Percentiles rank a stretch among this genome's conserved stretches.
phyloP scores from a whole-genome alignment of 2,113 vertebrate species.

The Nycticryphes semicollaris region DNA sequence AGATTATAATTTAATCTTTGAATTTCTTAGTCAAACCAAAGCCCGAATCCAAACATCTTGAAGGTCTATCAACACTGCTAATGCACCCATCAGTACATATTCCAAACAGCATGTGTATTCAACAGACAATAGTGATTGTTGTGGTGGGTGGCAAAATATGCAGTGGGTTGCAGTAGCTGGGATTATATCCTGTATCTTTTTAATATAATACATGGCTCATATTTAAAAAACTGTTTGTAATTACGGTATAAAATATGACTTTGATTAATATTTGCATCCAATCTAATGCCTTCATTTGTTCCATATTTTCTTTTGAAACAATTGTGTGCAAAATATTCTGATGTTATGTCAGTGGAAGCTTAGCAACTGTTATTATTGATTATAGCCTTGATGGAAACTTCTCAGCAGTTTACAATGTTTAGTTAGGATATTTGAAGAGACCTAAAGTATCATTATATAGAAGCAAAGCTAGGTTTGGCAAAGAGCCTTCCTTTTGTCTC shows the following conservation, averaged over 20 bases:
- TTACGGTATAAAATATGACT: conserved; percentile 60
- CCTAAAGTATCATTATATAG: conserved; percentile 64
- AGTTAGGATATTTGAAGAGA: conserved; percentile 58
- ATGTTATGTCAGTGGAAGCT: conserved; percentile 35
- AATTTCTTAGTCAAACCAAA: conserved; percentile 18
- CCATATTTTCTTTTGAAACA: conserved; percentile 36
- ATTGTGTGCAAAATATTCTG: not conserved
- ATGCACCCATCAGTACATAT: not conserved
- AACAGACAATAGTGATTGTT: conserved; percentile 50
- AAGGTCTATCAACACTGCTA: not conserved
- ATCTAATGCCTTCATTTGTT: conserved; percentile 49
- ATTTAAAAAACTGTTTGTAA: conserved; percentile 66
- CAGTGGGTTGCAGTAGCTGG: conserved; percentile 55
- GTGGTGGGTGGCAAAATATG: conserved; percentile 30
- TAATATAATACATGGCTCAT: conserved; percentile 57
- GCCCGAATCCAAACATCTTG: not conserved
- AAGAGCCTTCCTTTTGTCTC: conserved; percentile 74
- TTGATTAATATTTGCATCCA: conserved; percentile 64
- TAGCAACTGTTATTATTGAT: conserved; percentile 59
- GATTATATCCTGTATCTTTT: conserved; percentile 62
- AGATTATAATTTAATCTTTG: not conserved
- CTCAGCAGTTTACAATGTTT: conserved; percentile 61
- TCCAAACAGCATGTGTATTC: not conserved
- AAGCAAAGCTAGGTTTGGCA: conserved; percentile 71
- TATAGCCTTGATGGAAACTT: conserved; percentile 63